Evolutionary conservation across 2,888 invertebrate species (phyloP).

Genomic region (Caradrina clavipalpis): DNA sequence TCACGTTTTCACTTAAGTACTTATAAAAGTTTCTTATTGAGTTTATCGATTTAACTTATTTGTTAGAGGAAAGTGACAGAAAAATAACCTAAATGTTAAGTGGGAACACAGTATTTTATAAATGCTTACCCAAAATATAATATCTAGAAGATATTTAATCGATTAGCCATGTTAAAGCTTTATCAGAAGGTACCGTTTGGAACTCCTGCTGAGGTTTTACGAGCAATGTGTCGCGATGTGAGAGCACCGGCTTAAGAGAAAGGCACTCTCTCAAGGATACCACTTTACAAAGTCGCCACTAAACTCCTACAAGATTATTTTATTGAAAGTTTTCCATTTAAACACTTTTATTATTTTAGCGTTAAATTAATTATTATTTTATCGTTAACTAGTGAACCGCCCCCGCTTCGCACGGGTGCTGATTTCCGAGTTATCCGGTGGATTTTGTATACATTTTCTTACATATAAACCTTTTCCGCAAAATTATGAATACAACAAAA

Average conservation of each 20-base stretch:
- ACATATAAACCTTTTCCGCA: no score
- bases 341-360: conserved; percentile 1
- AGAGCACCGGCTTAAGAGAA: conserved; percentile 55
- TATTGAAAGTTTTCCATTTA: conserved; percentile 26
- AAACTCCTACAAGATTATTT: conserved; percentile 29
- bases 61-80: no score
- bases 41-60: no score
- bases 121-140: background rate
- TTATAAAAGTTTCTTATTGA: no score
- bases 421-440: no score
- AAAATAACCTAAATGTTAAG: background rate
- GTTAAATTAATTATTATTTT: no score
- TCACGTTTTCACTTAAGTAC: no score
- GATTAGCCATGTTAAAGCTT: conserved; percentile 41
- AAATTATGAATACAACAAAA: no score
- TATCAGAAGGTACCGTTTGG: conserved; percentile 36
- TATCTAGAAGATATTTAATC: conserved; percentile 35
- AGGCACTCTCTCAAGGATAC: conserved; percentile 55
- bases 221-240: conserved; percentile 64
- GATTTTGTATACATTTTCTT: no score
- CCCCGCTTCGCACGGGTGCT: no score
- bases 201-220: conserved; percentile 68
- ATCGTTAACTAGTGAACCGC: no score
- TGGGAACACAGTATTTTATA: background rate
- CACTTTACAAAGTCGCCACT: conserved; percentile 51